Evolutionary conservation across 2,113 vertebrate species (phyloP), one percentile per base, ranked within the genome.

Genomic region (Melospiza melodia): DNA sequence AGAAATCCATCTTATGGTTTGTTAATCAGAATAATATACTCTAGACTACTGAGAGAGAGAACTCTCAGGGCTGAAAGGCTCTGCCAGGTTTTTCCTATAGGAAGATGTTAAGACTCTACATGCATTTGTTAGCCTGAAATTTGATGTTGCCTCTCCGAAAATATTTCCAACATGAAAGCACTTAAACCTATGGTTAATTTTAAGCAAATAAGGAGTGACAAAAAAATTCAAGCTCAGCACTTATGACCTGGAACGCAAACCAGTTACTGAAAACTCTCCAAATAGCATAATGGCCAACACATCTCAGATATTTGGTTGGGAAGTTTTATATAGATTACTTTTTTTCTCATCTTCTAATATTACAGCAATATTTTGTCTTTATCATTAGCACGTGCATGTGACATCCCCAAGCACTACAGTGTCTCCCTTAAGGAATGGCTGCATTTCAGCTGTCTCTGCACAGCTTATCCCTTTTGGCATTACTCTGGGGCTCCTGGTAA

Each of bases 1-100:
- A 87, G 44, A 94, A 95, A 93, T 89, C 37, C 33, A 79, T 94
- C 80, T 58, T 87, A 81, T 46, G 86, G 92, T 87, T 93, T 94
- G 44, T 62, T 91, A 93, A 86, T 90, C 80, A 84, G 33, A 93
- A 90, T 49, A 84, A 89, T 78, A 88, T 37, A 86, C 51, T 86
- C 39, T 23, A 68, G 39, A 31, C 48, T 78, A 67, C 1, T 44
- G 65, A 72, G 52, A 89, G 37, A 85, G 62, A 62, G 16, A 77
- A 39, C 25, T 86, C 51, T 57, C 52, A 74, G 57, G 52, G 13
- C 57, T 75, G 72, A 80, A 96, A 84, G 66, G 41, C 65, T 57
- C 37, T 89, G 85, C 22, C 18, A 63, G 37, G 48, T 90, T 39
- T 73, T 91, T 86, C 30, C 63, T 71, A 24, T 12, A 46, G 23